Evolutionary conservation across 1,140 invertebrate species (phyloP).

Genomic region (Wasmannia auropunctata): DNA sequence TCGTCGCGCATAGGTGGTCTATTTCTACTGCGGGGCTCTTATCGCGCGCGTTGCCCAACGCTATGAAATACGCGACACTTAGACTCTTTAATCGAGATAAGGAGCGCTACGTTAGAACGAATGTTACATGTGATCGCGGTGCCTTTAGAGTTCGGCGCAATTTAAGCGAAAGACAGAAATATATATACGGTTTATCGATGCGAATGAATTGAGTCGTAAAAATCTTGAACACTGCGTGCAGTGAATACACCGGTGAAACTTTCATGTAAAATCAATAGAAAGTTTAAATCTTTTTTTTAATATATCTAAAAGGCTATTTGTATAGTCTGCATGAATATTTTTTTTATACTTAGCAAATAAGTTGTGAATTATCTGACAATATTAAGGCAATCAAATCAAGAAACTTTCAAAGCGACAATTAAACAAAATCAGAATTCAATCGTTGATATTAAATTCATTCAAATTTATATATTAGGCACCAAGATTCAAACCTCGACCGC

Average conservation of each 20-base stretch:
- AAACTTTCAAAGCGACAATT: too few relatives aligned
- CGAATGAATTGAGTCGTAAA: neutral
- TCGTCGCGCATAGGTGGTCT: conserved; percentile 41
- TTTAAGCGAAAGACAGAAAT: neutral
- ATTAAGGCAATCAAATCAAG: too few relatives aligned
- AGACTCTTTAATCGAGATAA: conserved; percentile 34
- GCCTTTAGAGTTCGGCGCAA: neutral
- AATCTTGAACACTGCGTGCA: too few relatives aligned
- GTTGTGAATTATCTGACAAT: too few relatives aligned
- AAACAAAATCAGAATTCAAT: too few relatives aligned
- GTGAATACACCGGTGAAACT: neutral
- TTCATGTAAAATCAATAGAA: neutral
- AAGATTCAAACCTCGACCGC: too few relatives aligned
- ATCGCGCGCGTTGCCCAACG: conserved; percentile 19
- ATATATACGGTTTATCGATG: neutral
- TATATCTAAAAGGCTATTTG: neutral
- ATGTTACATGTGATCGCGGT: neutral
- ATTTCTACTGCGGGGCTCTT: conserved; percentile 11
- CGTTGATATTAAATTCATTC: too few relatives aligned
- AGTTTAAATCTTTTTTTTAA: neutral
- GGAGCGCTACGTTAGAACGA: neutral
- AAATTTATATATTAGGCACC: too few relatives aligned
- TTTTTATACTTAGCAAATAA: too few relatives aligned
- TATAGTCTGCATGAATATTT: too few relatives aligned
- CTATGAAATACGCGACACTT: conserved; percentile 34